Evolutionary conservation across 92 coral and sea anemone genomes (phyloP), one percentile per base, ranked within the genome.

Genomic region (Palythoa grandiflora): DNA sequence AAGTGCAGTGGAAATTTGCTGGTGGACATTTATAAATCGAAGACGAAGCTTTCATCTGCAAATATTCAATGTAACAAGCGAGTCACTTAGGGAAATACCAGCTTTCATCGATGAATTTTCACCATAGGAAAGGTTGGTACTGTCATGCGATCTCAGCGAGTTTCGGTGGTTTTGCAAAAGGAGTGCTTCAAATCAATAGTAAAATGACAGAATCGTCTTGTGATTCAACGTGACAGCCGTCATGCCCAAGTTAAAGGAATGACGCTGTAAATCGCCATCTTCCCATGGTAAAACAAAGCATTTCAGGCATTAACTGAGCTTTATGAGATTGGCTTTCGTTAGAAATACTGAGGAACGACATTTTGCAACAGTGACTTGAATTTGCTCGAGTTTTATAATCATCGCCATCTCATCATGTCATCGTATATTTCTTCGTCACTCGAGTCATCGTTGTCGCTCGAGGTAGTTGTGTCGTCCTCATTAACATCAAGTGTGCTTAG

Each of bases 391-490:
- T 28, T 28, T 28, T 28, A 28, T 28, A 28, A 28, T 28, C 28
- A 20, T 80, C 47, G 65, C 85, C 75, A 81, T 40, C 75, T 38
- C 1, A 61, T 44, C 19, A 68, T 48, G 40, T 66, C 73, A 38
- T 77, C 89, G 44, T 83, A 85, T 20, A 87, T 77, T 15, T 91
- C 94, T 73, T 89, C 94, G 44, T 93, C 96, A 52, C 88, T 90
- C 13, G 92, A 78, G 16, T 89, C 91, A 8, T 86, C 93, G 73
- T 93, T 95, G 52, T 90, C 93, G 40, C 86, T 81, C 13, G 86
- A 81, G 19, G 75, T 65, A 4, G 96, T 93, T 55, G 98, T 93
- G 79, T 94, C 98, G 80, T 93, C 94, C 35, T 91, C 98, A 73
- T 94, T 91, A 13, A 81, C 51, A 66, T 81, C 60, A 47, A 81